These are phyloP conservation scores for Gallinago nigripennis DNA, from an alignment of 2,797 vertebrate genomes.

Conservation along the genomic window DNA sequence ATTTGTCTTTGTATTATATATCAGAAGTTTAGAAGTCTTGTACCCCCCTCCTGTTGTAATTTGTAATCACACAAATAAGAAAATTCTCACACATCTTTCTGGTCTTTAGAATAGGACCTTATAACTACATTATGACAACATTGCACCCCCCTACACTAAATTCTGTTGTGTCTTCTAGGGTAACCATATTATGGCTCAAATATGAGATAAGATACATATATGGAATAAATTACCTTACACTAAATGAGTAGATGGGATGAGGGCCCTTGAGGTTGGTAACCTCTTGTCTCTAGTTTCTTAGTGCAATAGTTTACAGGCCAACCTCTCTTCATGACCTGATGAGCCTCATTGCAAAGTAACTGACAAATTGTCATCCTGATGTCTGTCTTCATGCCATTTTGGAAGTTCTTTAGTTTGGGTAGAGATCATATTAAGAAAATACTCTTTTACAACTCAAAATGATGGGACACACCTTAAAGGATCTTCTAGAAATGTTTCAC, in stretches of 20 bases:
- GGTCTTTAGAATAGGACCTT: background rate
- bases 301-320: background rate
- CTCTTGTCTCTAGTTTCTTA: background rate
- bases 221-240: background rate
- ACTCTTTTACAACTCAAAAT: background rate
- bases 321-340: background rate
- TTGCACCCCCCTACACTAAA: background rate
- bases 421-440: background rate
- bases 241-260: background rate
- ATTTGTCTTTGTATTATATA: background rate
- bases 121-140: background rate
- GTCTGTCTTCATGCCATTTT: background rate
- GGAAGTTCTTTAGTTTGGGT: background rate
- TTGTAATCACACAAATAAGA: background rate
- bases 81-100: background rate
- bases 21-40: background rate
- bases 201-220: background rate
- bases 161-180: background rate
- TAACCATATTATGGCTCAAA: accelerated
- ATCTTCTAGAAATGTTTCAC: background rate
- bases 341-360: background rate
- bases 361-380: background rate
- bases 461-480: background rate
- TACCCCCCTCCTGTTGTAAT: background rate
- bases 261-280: background rate